These are phyloP conservation scores for fruit fly (Drosophila melanogaster) DNA, from an alignment of 1,140 invertebrate species.

Conservation along the genomic window DNA sequence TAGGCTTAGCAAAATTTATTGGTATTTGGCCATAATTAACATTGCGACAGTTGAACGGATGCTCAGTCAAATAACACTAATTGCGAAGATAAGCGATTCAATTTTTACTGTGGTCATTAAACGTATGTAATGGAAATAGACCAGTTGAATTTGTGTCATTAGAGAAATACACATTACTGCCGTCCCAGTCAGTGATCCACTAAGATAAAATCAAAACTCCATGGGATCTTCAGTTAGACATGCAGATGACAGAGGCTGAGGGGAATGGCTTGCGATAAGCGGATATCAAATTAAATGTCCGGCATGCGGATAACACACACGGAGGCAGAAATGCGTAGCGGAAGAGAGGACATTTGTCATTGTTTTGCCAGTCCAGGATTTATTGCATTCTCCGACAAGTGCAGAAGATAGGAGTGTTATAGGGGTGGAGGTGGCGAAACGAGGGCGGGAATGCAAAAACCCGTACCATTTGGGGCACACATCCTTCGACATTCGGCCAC, in stretches of 20 bases:
- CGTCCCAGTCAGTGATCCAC: neutral
- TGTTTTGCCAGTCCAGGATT: constrained; percentile 77
- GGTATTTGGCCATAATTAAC: constrained; percentile 25
- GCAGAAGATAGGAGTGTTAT: neutral
- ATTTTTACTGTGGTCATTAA: neutral
- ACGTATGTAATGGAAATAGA: neutral
- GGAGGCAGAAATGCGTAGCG: constrained; percentile 38
- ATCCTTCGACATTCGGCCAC: constrained; percentile 57
- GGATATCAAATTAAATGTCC: constrained; percentile 77
- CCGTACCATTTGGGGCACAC: constrained; percentile 35
- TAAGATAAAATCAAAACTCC: constrained; percentile 16
- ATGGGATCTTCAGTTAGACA: constrained; percentile 51
- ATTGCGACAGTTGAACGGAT: constrained; percentile 32
- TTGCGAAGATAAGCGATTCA: constrained; percentile 23
- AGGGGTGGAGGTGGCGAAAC: neutral
- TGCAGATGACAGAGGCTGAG: constrained; percentile 39
- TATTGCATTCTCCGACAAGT: constrained; percentile 64
- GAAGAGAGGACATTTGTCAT: constrained; percentile 67
- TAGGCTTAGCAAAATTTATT: constrained; percentile 25
- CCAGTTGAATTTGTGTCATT: neutral
- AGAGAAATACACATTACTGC: neutral
- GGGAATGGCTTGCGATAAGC: constrained; percentile 36
- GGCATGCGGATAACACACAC: constrained; percentile 51
- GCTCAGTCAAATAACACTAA: constrained; percentile 25
- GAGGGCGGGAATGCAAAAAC: constrained; percentile 20